Evolutionary conservation across 1,140 invertebrate genomes (phyloP).

Genomic region (Hirudo medicinalis): DNA sequence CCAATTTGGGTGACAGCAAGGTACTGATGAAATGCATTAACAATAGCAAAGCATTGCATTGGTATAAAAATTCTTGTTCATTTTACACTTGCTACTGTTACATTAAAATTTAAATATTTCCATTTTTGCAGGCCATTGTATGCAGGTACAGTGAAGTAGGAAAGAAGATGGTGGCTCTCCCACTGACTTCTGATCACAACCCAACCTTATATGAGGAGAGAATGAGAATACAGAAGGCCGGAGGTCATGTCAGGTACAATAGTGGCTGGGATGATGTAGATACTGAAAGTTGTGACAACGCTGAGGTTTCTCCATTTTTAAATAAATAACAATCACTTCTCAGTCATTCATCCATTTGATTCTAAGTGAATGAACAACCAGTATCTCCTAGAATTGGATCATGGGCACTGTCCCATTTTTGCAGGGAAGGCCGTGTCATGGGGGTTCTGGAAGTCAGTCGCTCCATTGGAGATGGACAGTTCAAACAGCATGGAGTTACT

Average conservation of each 20-base stretch:
- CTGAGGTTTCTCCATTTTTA: background rate
- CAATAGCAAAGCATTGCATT: background rate
- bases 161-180: constrained; percentile 32
- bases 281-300: background rate
- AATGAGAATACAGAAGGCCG: constrained; percentile 45
- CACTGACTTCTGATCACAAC: constrained; percentile 42
- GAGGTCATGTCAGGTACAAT: constrained; percentile 43
- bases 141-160: constrained; percentile 38
- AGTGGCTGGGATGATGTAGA: too few species aligned
- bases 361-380: too few species aligned
- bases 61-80: background rate
- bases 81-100: background rate
- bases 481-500: constrained; percentile 42
- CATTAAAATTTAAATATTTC: background rate
- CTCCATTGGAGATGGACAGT: constrained; percentile 46
- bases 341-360: too few species aligned
- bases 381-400: too few species aligned
- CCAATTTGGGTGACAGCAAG: constrained; percentile 46
- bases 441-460: constrained; percentile 45
- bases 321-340: too few species aligned
- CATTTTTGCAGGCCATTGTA: constrained; percentile 38
- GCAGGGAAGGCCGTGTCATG: constrained; percentile 45
- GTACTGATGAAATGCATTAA: constrained; percentile 26
- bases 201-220: constrained; percentile 44
- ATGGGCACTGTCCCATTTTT: background rate